Evolutionary conservation across 2,113 vertebrate species (phyloP).

Genomic region (Oreochromis spilurus): DNA sequence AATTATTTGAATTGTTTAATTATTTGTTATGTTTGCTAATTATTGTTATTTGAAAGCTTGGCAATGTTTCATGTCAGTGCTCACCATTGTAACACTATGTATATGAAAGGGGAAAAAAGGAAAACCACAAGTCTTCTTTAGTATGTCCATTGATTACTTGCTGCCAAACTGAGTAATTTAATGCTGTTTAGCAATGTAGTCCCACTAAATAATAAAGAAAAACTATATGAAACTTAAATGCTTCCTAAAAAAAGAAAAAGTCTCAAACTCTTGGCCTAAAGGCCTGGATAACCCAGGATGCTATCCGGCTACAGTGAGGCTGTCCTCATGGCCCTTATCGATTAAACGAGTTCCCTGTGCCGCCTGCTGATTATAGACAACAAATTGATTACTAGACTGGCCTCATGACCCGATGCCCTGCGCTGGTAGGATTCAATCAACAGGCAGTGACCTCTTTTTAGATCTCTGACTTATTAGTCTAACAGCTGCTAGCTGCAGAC

Average conservation of each 20-base stretch:
- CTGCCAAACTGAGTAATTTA: neutral
- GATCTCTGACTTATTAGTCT: neutral
- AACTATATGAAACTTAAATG: neutral
- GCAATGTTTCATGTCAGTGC: neutral
- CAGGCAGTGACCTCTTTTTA: slow-evolving; percentile 1
- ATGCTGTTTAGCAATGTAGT: neutral
- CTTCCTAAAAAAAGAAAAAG: neutral
- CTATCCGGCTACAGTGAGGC: neutral
- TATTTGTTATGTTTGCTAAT: neutral
- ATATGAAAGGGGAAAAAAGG: neutral
- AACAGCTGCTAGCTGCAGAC: neutral
- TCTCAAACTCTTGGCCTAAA: neutral
- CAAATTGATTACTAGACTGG: slow-evolving; percentile 1
- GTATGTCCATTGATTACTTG: neutral
- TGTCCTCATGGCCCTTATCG: neutral
- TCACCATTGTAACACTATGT: neutral
- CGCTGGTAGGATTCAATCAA: neutral
- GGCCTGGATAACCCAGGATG: neutral
- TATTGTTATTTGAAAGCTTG: neutral
- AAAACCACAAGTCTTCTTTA: neutral
- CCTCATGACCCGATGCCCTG: neutral
- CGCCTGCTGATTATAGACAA: slow-evolving; percentile 19
- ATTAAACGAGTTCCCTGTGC: neutral
- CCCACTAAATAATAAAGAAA: neutral
- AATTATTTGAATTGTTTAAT: neutral